Percentiles rank a stretch among this genome's conserved stretches.
These are phyloP conservation scores for Zonitis immaculata DNA, from an alignment of 2,888 invertebrate species.

Conservation along the genomic window DNA sequence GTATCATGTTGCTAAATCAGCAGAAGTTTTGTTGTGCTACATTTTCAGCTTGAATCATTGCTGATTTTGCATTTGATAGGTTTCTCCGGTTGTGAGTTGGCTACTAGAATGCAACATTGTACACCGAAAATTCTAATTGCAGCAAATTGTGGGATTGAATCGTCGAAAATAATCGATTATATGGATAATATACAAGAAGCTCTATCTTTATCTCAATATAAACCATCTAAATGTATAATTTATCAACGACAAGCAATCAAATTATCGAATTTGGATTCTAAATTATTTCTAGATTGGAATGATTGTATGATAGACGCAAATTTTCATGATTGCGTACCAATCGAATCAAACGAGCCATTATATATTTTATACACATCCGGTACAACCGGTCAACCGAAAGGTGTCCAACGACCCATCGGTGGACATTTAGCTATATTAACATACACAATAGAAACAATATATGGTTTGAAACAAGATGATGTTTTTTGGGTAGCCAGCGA, in stretches of 20 bases:
- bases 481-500: constrained; percentile 91
- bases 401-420: constrained; percentile 79
- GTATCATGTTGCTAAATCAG: background rate
- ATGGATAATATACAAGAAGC: no score
- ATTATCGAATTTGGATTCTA: constrained; percentile 59
- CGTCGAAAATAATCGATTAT: constrained; percentile 38
- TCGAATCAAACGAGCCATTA: constrained; percentile 83
- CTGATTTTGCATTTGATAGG: no score
- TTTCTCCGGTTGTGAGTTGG: constrained; percentile 87
- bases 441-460: constrained; percentile 80
- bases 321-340: constrained; percentile 75
- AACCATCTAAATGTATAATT: constrained; percentile 76
- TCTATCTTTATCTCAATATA: constrained; percentile 65
- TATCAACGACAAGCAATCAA: constrained; percentile 74
- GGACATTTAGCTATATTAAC: constrained; percentile 81
- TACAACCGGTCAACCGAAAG: constrained; percentile 73
- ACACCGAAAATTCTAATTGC: constrained; percentile 84
- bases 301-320: constrained; percentile 61
- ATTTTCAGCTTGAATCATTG: background rate
- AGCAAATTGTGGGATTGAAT: constrained; percentile 89
- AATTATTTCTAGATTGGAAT: constrained; percentile 68
- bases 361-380: constrained; percentile 93
- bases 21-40: no score
- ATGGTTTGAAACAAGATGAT: constrained; percentile 71
- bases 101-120: constrained; percentile 77